phyloP scores from a whole-genome alignment of 2,113 vertebrate genomes.

The Pterocles orientalis region DNA sequence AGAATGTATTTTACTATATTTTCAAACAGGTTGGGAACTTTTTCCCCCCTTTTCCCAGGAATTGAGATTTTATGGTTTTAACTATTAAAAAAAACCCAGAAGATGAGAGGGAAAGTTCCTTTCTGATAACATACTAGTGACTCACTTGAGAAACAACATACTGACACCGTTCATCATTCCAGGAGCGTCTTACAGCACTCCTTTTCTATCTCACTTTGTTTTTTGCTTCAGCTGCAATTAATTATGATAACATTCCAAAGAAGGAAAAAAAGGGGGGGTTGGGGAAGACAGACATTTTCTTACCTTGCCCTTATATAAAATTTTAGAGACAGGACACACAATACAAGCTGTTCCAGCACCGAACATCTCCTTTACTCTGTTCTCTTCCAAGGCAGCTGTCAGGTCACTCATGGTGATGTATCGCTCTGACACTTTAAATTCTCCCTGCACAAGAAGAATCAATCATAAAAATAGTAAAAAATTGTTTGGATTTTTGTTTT shows the following conservation, averaged over 20 bases:
- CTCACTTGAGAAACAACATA: background rate
- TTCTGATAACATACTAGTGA: background rate
- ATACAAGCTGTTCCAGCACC: constrained; percentile 90
- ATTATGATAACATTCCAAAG: background rate
- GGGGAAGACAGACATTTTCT: background rate
- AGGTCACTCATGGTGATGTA: constrained; percentile 87
- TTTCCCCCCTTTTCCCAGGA: background rate
- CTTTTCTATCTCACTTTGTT: background rate
- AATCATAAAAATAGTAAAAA: background rate
- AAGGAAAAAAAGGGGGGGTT: background rate
- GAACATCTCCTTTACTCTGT: constrained; percentile 89
- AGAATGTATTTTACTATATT: background rate
- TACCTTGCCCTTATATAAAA: constrained; percentile 88
- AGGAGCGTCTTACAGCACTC: background rate
- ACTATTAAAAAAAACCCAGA: background rate
- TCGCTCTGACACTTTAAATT: constrained; percentile 87
- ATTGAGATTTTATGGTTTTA: background rate
- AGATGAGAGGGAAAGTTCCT: background rate
- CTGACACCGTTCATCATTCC: background rate
- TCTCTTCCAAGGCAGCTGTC: constrained; percentile 76
- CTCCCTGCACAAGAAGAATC: constrained; percentile 69
- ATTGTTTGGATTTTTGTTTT: background rate
- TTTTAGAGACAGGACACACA: constrained; percentile 82
- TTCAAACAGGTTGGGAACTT: background rate
- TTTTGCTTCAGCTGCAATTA: background rate